Conservation (phyloP, 2,797 vertebrate species). For the Phalloptychus januarius region DNA sequence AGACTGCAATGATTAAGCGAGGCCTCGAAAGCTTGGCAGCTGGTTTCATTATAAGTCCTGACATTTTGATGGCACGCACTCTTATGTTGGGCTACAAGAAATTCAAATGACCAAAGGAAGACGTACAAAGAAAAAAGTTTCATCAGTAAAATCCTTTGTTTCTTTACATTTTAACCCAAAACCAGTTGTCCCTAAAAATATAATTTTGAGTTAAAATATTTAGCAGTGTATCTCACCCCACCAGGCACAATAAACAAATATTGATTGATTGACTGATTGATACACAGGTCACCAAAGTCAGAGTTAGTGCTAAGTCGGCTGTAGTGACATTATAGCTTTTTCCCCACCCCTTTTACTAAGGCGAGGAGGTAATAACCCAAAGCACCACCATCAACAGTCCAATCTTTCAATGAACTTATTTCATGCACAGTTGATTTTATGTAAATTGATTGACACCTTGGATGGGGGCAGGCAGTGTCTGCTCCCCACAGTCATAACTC, state of each 20-base stretch:
- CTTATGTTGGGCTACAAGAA: slow-evolving; percentile 53
- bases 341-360: slow-evolving; percentile 67
- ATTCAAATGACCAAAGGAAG: slow-evolving; percentile 55
- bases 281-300: slow-evolving; percentile 70
- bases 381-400: slow-evolving; percentile 70
- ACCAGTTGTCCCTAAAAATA: slow-evolving; percentile 34
- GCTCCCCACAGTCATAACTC: slow-evolving; percentile 88
- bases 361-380: slow-evolving; percentile 74
- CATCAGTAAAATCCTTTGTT: slow-evolving; percentile 15
- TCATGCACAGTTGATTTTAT: slow-evolving; percentile 91
- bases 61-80: slow-evolving; percentile 52
- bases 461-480: slow-evolving; percentile 70
- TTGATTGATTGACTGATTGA: slow-evolving; percentile 79
- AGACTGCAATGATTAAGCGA: slow-evolving; percentile 61
- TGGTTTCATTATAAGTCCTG: slow-evolving; percentile 30
- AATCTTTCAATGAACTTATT: slow-evolving; percentile 85
- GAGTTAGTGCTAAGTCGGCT: slow-evolving; percentile 77
- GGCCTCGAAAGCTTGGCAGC: slow-evolving; percentile 57
- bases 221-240: slow-evolving; percentile 59
- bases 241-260: slow-evolving; percentile 69
- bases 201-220: slow-evolving; percentile 52
- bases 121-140: slow-evolving; percentile 35
- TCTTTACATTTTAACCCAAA: slow-evolving; percentile 22
- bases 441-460: slow-evolving; percentile 92
- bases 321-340: slow-evolving; percentile 74